phyloP scores from a whole-genome alignment of 2,797 vertebrate species.

The Tenualosa ilisha region DNA sequence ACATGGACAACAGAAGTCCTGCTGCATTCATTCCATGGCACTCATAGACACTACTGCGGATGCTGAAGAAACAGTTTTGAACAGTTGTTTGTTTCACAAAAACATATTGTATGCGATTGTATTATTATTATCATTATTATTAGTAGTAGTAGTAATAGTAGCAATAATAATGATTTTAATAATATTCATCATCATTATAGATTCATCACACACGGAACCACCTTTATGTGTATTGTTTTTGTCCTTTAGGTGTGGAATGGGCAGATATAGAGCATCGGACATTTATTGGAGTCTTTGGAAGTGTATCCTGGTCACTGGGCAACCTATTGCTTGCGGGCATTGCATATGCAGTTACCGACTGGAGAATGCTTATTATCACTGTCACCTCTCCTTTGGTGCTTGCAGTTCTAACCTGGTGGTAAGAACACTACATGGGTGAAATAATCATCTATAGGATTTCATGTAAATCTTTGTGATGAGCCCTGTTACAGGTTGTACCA shows the following conservation, averaged over 20 bases:
- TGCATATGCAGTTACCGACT: slow-evolving; percentile 66
- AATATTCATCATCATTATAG: too few species aligned
- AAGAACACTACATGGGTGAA: slow-evolving; percentile 49
- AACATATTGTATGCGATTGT: too few species aligned
- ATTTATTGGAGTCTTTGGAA: slow-evolving; percentile 58
- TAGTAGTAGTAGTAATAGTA: too few species aligned
- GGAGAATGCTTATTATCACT: slow-evolving; percentile 62
- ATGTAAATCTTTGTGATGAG: neutral
- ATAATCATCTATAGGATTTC: neutral
- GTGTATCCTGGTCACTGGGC: slow-evolving; percentile 65
- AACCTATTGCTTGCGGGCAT: slow-evolving; percentile 70
- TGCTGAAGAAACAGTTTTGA: too few species aligned
- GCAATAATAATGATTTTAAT: too few species aligned
- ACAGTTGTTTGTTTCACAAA: too few species aligned
- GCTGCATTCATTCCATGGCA: too few species aligned
- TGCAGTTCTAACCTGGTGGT: slow-evolving; percentile 82
- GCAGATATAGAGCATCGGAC: slow-evolving; percentile 65
- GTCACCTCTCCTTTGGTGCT: slow-evolving; percentile 76
- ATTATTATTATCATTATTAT: too few species aligned
- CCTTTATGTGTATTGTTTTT: slow-evolving; percentile 4
- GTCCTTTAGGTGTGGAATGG: slow-evolving; percentile 71
- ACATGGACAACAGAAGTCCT: too few species aligned
- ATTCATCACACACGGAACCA: neutral
- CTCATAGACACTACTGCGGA: too few species aligned
- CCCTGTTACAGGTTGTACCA: neutral